Evolutionary conservation across 1,140 invertebrate genomes (phyloP).

Genomic region (Protaetia brevitarsis): DNA sequence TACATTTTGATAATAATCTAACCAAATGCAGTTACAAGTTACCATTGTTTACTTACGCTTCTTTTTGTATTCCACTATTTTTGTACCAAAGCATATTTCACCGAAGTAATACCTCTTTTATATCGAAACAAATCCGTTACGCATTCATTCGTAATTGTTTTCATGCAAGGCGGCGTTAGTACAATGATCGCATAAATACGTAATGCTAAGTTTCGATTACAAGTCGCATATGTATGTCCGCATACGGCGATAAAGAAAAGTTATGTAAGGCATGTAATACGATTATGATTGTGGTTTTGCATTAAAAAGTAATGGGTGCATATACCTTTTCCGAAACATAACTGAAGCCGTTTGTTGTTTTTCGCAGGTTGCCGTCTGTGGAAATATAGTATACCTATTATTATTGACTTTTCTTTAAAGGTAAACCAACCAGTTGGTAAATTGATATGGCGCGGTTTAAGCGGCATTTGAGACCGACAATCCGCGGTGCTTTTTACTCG

Average conservation of each 20-base stretch:
- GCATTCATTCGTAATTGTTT: too few relatives aligned
- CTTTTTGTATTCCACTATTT: too few relatives aligned
- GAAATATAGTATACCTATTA: too few relatives aligned
- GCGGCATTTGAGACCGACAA: neutral
- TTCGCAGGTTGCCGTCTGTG: neutral
- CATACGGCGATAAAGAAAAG: neutral
- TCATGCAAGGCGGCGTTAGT: too few relatives aligned
- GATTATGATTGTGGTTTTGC: neutral
- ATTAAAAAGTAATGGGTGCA: neutral
- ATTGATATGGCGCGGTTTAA: neutral
- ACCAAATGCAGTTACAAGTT: too few relatives aligned
- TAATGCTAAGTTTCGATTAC: neutral
- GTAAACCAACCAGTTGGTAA: neutral
- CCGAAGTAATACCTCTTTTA: too few relatives aligned
- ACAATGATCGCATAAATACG: neutral
- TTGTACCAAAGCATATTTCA: too few relatives aligned
- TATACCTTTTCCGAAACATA: neutral
- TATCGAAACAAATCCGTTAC: too few relatives aligned
- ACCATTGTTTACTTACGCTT: too few relatives aligned
- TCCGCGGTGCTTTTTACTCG: neutral
- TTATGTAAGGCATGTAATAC: slow-evolving; percentile 6
- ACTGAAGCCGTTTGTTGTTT: neutral
- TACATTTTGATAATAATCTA: too few relatives aligned
- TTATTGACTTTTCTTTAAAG: slow-evolving; percentile 3
- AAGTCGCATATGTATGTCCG: neutral